These are phyloP conservation scores for Andrena minutula DNA, from an alignment of 2,888 invertebrate species.

Conservation along the genomic window DNA sequence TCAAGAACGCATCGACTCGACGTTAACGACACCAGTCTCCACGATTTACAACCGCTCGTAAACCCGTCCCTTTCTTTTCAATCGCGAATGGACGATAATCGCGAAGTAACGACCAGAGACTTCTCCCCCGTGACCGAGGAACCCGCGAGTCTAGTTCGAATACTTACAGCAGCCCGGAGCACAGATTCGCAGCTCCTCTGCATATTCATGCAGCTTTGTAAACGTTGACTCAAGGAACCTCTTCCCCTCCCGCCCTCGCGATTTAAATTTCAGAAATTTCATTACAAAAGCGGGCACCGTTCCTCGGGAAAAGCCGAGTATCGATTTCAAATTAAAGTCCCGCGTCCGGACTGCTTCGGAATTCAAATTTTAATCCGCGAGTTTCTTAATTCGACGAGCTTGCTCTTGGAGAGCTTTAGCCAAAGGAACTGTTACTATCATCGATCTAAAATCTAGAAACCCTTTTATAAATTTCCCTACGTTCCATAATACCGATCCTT, in stretches of 20 bases:
- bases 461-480: no score
- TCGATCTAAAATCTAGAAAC: neutral
- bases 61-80: slow-evolving; percentile 1
- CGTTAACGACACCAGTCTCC: slow-evolving; percentile 33
- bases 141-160: neutral
- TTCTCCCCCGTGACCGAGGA: neutral
- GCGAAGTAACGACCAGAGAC: neutral
- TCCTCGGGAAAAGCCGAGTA: neutral
- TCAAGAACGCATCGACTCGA: slow-evolving; percentile 31
- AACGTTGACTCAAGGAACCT: slow-evolving; percentile 7
- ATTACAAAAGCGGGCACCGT: neutral
- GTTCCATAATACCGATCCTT: no score
- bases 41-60: slow-evolving; percentile 8
- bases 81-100: neutral
- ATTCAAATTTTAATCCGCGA: neutral
- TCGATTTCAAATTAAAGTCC: slow-evolving; percentile 10
- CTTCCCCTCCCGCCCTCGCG: neutral
- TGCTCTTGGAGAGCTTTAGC: neutral
- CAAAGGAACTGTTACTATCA: neutral
- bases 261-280: slow-evolving; percentile 42
- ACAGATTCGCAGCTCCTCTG: slow-evolving; percentile 7
- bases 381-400: neutral
- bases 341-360: neutral
- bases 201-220: slow-evolving; percentile 35
- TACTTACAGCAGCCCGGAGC: neutral